phyloP scores from a whole-genome alignment of 2,113 vertebrate species.

The Ageneiosus marmoratus region DNA sequence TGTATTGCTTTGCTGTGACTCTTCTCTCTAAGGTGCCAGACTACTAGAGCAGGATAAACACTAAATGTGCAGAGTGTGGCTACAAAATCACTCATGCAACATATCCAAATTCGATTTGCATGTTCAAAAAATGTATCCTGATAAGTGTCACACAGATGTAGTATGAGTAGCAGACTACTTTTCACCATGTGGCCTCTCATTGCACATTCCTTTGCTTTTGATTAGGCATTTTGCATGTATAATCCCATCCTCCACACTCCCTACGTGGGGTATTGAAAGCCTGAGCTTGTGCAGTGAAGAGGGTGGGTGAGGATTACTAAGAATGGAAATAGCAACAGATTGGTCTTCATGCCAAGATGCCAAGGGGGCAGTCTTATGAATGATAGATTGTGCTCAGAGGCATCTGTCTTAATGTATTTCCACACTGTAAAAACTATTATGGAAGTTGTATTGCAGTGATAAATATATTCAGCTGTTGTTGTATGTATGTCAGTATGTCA shows the following conservation, averaged over 20 bases:
- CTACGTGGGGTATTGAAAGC: conserved; percentile 66
- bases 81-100: background rate
- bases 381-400: conserved; percentile 48
- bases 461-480: conserved; percentile 3
- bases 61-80: background rate
- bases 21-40: background rate
- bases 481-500: background rate
- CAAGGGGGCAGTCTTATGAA: conserved; percentile 45
- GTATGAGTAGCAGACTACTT: background rate
- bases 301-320: conserved; percentile 60
- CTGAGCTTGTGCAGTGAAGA: conserved; percentile 43
- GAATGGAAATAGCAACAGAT: conserved; percentile 56
- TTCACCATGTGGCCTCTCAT: conserved; percentile 25
- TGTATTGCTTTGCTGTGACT: background rate
- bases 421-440: conserved; percentile 22
- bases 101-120: background rate
- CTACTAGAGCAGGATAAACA: background rate
- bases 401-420: conserved; percentile 6
- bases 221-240: conserved; percentile 54
- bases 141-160: background rate
- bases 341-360: conserved; percentile 52
- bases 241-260: conserved; percentile 73
- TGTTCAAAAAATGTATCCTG: background rate
- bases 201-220: conserved; percentile 54
- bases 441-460: conserved; percentile 2